Evolutionary conservation across 37 sponge, comb jelly and placozoan genomes (phyloP), one percentile per base, ranked within the genome.

Genomic region (Aplysina aerophoba): DNA sequence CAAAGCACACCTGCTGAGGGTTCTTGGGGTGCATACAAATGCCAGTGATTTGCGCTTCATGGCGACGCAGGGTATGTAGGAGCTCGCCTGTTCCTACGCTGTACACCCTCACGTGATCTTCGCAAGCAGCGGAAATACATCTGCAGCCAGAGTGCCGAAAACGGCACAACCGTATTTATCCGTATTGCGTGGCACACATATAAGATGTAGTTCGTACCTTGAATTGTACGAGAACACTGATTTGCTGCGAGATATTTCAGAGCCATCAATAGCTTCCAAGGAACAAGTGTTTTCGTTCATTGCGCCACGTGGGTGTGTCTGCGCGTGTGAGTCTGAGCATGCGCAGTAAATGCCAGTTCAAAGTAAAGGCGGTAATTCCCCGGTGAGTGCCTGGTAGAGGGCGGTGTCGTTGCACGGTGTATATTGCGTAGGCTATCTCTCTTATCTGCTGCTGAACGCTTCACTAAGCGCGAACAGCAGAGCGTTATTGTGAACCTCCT

Each of bases 91-190:
- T 85, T 31, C 19, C 39, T 27, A 37, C 57, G 56, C 85, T 85
- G 80, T 81, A 89, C 82, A 94, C 89, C 50, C 88, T 77, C 36
- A 90, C 84, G 33, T 33, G 24, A 34, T 44, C 61, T 13, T 91
- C 91, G 83, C 87, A 80, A 65, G 72, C 61, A 13, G 88, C 75
- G 59, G 83, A 91, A 39, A 90, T 20, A 79, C 73, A 90, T 59
- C 94, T 94, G 44, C 21, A 85, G 27, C 4, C 41, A 60, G 41
- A 50, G 6, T 19, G 36, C 33, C 12, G 4, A 22, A 6, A 31
- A 24, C 0, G 50, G 8, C 50, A 44, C 50, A 44, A 8, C 8
- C 50, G 50, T n/a, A n/a, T n/a, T n/a, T n/a, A n/a, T n/a, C n/a
- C n/a, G n/a, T n/a, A n/a, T n/a, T n/a, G n/a, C n/a, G n/a, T n/a